Evolutionary conservation across 1,140 invertebrate species (phyloP), one percentile per base, ranked within the genome.

Genomic region (Trissolcus basalis): DNA sequence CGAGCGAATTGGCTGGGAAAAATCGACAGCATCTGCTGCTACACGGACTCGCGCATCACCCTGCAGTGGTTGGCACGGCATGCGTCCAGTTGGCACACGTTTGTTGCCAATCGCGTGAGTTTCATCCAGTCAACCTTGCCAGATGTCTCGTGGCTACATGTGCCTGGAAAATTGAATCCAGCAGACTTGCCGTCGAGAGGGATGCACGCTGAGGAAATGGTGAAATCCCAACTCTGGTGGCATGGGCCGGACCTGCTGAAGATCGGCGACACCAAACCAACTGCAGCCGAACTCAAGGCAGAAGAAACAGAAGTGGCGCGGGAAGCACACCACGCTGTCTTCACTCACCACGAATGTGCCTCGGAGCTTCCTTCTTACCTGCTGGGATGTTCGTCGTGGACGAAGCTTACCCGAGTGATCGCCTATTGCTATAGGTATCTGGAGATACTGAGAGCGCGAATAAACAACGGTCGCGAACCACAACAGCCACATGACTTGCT

Each of bases 1-100:
- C 16, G 13, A 41, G 36, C 12, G 3, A n/a, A 7, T 8, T 43
- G 39, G 0, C 41, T 19, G 15, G 10, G 27, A 19, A 11, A 47
- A 4, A 27, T 33, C n/a, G 10, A 13, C 8, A 8, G 36, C 0
- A 10, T 63, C 12, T 39, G 33, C 27, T 16, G 19, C 10, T 72
- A 35, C 32, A 45, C 69, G 10, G 69, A 72, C 27, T 59, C 54
- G 10, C 8, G 9, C 5, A 44, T 72, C 3, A 36, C 33, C 1
- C 44, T 64, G 1, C 6, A 11, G 6, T 72, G 69, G 60, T 10
- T 73, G 70, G 70, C 41, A 47, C 27, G 27, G n/a, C n/a, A n/a
- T n/a, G n/a, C n/a, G n/a, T n/a, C n/a, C n/a, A n/a, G n/a, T n/a
- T n/a, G n/a, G n/a, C n/a, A n/a, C n/a, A n/a, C 19, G 16, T 73